A percentile compares a stretch with the other conserved stretches of the same genome.
These are phyloP conservation scores for Bhutanitis thaidina DNA, from an alignment of 2,888 invertebrate genomes.

Conservation along the genomic window DNA sequence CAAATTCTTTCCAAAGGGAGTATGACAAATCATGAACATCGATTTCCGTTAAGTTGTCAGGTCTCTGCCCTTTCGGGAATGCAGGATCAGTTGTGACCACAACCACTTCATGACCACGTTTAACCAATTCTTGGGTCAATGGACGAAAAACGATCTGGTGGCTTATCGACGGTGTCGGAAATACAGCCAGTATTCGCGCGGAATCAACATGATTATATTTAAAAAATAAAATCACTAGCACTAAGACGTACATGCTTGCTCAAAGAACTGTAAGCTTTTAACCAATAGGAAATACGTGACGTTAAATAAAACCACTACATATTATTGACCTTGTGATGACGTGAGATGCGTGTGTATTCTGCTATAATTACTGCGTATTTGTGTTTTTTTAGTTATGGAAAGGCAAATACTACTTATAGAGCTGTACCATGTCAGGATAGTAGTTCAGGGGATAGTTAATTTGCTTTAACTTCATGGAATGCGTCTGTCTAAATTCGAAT, in stretches of 20 bases:
- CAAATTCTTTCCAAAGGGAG: not conserved
- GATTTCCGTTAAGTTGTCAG: constrained; percentile 41
- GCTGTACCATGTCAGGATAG: no score
- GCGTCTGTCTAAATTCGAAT: no score
- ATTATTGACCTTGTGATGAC: no score
- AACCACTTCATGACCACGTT: constrained; percentile 43
- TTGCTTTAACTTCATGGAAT: no score
- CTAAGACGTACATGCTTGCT: not conserved
- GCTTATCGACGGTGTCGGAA: constrained; percentile 22
- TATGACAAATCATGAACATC: constrained; percentile 27
- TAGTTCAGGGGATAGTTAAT: no score
- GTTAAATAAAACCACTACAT: no score
- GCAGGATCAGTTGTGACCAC: constrained; percentile 38
- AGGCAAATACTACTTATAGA: no score
- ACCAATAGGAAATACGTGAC: no score
- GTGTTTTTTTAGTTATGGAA: no score
- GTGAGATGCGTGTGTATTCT: no score
- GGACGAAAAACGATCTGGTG: constrained; percentile 24
- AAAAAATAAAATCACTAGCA: not conserved
- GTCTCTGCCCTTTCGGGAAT: constrained; percentile 23
- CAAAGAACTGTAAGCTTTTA: not conserved
- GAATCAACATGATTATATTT: constrained; percentile 16
- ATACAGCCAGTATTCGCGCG: constrained; percentile 22
- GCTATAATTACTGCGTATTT: no score
- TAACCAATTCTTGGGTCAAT: constrained; percentile 32